Conservation (phyloP, 1,140 invertebrate species). For the Acyrthosiphon pisum region DNA sequence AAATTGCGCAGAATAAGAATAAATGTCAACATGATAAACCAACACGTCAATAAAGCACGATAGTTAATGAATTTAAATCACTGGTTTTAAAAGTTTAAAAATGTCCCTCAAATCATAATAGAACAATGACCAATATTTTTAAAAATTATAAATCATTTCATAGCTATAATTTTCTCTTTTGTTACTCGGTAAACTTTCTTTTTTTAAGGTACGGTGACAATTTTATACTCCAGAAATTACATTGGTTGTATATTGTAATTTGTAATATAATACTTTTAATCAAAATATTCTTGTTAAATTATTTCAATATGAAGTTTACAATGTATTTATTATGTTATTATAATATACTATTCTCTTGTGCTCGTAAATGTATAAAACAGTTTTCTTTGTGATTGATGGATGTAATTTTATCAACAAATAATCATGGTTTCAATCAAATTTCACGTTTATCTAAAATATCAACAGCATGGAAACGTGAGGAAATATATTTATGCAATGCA, state of each 20-base stretch:
- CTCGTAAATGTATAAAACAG: neutral
- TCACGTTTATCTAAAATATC: neutral
- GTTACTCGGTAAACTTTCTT: constrained; percentile 25
- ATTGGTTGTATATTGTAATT: constrained; percentile 7
- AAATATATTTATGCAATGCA: neutral
- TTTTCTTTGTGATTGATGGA: neutral
- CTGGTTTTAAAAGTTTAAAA: neutral
- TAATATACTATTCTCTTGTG: neutral
- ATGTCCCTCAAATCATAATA: neutral
- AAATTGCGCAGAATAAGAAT: neutral
- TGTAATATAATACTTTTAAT: constrained; percentile 15
- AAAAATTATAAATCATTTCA: constrained; percentile 1
- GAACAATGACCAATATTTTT: neutral
- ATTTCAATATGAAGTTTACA: neutral
- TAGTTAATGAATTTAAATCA: neutral
- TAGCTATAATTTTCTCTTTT: constrained; percentile 17
- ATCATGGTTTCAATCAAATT: neutral
- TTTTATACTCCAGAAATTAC: constrained; percentile 3
- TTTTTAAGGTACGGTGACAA: constrained; percentile 30
- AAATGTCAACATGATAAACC: neutral
- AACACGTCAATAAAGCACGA: neutral
- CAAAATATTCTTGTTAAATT: neutral
- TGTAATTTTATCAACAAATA: neutral
- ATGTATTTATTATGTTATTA: neutral
- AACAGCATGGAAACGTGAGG: neutral